These are phyloP conservation scores for Diuraphis noxia DNA, from an alignment of 1,140 invertebrate genomes.

Conservation along the genomic window DNA sequence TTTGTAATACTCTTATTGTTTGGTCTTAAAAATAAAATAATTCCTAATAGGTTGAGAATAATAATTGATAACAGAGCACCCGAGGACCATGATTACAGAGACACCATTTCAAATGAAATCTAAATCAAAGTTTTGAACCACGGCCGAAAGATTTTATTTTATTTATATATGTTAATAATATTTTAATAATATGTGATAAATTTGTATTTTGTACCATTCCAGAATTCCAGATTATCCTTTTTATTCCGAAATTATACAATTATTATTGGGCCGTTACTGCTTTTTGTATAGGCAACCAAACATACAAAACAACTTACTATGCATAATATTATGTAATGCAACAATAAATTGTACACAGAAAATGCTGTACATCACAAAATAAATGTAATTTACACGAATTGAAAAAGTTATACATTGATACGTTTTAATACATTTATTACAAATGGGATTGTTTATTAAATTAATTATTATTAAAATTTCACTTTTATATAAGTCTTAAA, in stretches of 20 bases:
- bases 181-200: not conserved
- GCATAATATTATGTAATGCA: not conserved
- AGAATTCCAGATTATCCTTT: not conserved
- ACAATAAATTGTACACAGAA: not conserved
- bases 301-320: not conserved
- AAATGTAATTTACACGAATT: not conserved
- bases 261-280: not conserved
- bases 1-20: too few relatives aligned
- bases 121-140: not conserved
- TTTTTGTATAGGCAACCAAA: conserved; percentile 17
- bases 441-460: not conserved
- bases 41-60: too few relatives aligned
- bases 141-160: not conserved
- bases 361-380: not conserved
- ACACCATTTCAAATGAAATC: not conserved
- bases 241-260: not conserved
- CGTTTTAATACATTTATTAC: not conserved
- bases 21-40: not conserved
- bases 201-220: not conserved
- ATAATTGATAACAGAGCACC: too few relatives aligned
- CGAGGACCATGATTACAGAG: not conserved
- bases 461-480: conserved; percentile 2
- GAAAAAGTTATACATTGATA: not conserved
- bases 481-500: not conserved
- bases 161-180: too few relatives aligned